Evolutionary conservation across 2,113 vertebrate species (phyloP).

Genomic region (Oreocharis arfaki): DNA sequence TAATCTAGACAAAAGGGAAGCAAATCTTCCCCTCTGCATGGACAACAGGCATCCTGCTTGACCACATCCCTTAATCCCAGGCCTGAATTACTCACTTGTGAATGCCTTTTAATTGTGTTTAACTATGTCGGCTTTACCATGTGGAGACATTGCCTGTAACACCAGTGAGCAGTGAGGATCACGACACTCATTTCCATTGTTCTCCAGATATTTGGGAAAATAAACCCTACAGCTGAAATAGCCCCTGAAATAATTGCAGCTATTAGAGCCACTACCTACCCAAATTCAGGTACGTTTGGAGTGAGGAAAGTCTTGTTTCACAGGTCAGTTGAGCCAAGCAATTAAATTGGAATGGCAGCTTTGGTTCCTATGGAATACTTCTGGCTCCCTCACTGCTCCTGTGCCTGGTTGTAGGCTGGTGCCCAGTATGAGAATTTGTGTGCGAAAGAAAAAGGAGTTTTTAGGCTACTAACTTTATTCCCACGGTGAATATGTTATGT

Average conservation of each 20-base stretch:
- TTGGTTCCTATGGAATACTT: not conserved
- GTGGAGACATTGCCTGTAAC: not conserved
- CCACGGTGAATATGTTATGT: accelerated
- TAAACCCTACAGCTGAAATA: not conserved
- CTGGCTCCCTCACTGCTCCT: not conserved
- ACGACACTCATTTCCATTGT: not conserved
- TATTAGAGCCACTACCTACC: not conserved
- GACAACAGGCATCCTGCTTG: not conserved
- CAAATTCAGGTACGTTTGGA: not conserved
- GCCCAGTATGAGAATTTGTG: not conserved
- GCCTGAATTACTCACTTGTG: conserved; percentile 24
- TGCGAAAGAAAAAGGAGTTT: not conserved
- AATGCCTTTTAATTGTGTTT: conserved; percentile 25
- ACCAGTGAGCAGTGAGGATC: not conserved
- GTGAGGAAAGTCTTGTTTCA: not conserved
- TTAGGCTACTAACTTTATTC: not conserved
- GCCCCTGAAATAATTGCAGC: not conserved
- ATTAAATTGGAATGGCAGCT: not conserved
- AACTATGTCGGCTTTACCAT: not conserved
- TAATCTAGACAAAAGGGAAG: not conserved
- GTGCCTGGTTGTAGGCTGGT: not conserved
- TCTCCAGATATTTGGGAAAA: not conserved
- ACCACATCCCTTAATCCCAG: conserved; percentile 31
- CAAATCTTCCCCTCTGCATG: not conserved
- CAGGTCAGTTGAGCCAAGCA: not conserved